A percentile compares a stretch with the other conserved stretches of the same genome.
Conservation (phyloP, 2,113 vertebrate species). For the Capricornis sumatraensis region DNA sequence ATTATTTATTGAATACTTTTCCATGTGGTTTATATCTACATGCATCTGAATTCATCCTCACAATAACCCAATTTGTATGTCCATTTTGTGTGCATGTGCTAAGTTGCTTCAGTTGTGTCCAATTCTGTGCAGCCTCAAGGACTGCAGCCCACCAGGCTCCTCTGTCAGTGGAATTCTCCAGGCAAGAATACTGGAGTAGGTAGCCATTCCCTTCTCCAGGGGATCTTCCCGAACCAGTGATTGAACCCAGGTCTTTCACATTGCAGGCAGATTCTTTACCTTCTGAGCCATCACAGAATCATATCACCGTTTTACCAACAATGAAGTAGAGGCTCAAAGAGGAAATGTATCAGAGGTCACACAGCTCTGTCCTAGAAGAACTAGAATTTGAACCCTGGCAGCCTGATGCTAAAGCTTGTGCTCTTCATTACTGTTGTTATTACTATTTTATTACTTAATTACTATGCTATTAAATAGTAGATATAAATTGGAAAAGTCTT, state of each 20-base stretch:
- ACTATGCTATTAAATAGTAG: not conserved
- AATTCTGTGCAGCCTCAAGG: not conserved
- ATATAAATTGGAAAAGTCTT: not conserved
- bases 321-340: not conserved
- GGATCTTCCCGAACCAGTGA: not conserved
- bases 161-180: not conserved
- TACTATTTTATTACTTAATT: not conserved
- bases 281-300: not conserved
- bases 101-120: not conserved
- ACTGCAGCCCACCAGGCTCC: not conserved
- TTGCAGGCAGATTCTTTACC: not conserved
- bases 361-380: not conserved
- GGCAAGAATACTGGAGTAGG: not conserved
- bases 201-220: not conserved
- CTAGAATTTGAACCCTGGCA: constrained; percentile 8
- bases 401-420: not conserved
- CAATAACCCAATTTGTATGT: not conserved
- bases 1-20: not conserved
- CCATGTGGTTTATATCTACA: not conserved
- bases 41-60: not conserved
- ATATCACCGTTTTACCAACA: not conserved
- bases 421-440: not conserved
- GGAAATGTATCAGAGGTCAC: not conserved
- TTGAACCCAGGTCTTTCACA: not conserved
- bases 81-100: not conserved